These are phyloP conservation scores for Cynopterus sphinx DNA, from an alignment of 2,797 vertebrate genomes.

Conservation along the genomic window DNA sequence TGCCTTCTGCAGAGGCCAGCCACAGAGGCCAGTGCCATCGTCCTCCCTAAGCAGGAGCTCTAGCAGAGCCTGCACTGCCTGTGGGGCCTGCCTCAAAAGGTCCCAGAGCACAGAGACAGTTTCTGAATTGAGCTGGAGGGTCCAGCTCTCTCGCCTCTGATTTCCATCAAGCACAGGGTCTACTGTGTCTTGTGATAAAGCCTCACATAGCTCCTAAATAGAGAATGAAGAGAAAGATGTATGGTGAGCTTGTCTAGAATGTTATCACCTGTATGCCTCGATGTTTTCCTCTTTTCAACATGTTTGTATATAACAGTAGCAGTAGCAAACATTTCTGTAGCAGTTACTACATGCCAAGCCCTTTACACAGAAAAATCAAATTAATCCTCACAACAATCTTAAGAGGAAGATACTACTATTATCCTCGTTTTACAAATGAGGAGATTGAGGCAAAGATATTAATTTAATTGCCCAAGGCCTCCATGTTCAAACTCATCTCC, in stretches of 20 bases:
- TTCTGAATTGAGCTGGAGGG: conserved; percentile 81
- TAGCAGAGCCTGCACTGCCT: conserved; percentile 88
- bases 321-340: not conserved
- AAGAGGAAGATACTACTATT: not conserved
- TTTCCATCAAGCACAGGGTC: conserved; percentile 50
- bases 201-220: conserved; percentile 91
- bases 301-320: not conserved
- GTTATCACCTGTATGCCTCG: not conserved
- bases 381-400: not conserved
- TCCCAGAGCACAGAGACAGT: conserved; percentile 87
- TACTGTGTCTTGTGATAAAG: conserved; percentile 82
- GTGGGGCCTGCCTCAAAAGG: conserved; percentile 87
- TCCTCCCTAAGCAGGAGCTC: conserved; percentile 85
- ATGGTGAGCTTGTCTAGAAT: not conserved
- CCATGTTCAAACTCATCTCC: not conserved
- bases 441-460: not conserved
- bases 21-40: not conserved
- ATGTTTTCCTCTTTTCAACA: not conserved
- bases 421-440: not conserved
- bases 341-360: not conserved
- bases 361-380: conserved; percentile 33
- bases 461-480: not conserved
- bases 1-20: conserved; percentile 85
- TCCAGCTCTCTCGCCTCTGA: conserved; percentile 73
- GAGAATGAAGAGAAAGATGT: conserved; percentile 34